Percentiles rank a stretch among this genome's conserved stretches.
phyloP scores from a whole-genome alignment of 2,888 invertebrate species.

The Zygaena filipendulae region DNA sequence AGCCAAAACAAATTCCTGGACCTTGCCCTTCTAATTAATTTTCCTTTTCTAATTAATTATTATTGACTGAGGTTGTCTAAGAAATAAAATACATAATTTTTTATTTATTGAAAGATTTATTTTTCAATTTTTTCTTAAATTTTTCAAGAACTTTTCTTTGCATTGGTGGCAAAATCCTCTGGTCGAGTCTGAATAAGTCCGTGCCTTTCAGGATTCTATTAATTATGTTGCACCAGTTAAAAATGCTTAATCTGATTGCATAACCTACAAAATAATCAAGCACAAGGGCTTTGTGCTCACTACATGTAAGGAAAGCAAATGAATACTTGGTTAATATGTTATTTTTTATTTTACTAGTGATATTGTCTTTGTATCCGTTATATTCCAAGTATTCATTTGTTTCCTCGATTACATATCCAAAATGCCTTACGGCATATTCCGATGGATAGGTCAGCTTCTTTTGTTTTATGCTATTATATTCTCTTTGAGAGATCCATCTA shows the following conservation, averaged over 20 bases:
- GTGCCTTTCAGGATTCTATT: not conserved
- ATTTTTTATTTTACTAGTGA: constrained; percentile 11
- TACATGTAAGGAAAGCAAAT: constrained; percentile 14
- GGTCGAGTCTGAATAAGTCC: not conserved
- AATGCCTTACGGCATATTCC: constrained; percentile 14
- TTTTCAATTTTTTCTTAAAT: not conserved
- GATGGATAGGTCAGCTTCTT: constrained; percentile 15
- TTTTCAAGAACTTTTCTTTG: not conserved
- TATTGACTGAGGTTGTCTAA: too few relatives aligned
- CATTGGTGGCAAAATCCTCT: not conserved
- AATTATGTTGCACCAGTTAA: constrained; percentile 13
- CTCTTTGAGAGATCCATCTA: constrained; percentile 13
- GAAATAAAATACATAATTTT: not conserved
- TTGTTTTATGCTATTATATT: constrained; percentile 13
- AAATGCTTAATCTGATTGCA: constrained; percentile 9
- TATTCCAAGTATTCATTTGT: constrained; percentile 17
- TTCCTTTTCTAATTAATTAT: too few relatives aligned
- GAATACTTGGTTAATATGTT: constrained; percentile 12
- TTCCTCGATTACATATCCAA: constrained; percentile 12
- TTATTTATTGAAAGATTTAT: not conserved
- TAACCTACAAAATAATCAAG: constrained; percentile 10
- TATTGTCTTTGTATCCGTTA: constrained; percentile 2
- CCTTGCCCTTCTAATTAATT: too few relatives aligned
- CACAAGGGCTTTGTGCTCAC: constrained; percentile 7
- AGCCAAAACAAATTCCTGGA: too few relatives aligned